Base-by-base conservation (phyloP, 2,888 invertebrate species). In the Drosophila hamatofila region DNA sequence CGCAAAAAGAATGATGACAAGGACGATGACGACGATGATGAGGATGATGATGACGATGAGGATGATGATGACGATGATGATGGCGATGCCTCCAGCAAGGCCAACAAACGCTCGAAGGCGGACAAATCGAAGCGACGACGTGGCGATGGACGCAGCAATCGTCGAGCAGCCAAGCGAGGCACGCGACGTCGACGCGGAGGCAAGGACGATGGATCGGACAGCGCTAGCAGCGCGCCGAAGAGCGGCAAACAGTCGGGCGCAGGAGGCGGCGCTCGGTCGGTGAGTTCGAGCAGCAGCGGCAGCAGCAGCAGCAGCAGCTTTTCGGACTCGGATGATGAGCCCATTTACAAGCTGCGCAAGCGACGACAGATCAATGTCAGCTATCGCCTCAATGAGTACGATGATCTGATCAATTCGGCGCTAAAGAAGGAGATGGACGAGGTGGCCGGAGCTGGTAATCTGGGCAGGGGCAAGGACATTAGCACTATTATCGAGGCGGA, bases 371-470 rank as follows among this genome's bases (percentile, higher is more conserved):
- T 97, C 49, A 96, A 96, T 78, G 96, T 97, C 63, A 97, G 96
- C 91, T 96, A 97, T 90, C 95, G 96, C 75, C 96, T 98, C 83
- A 97, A 97, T 91, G 98, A 99, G 92, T 99, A 97, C 93, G 99
- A 99, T 91, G 97, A 98, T 35, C 95, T 99, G 92, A 99, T 99
- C 83, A 97, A 97, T 91, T 97, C 97, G 44, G 99, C 99, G 12
- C 96, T 97, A 79, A 95, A 96, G 93, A 92, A 92, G 63, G 96
- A 97, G 89, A 95, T 96, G 90, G 96, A 96, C 33, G 95, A 96
- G 6, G 95, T 95, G 0, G 95, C 96, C 64, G 96, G 96, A 30
- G 96, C 96, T 0, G 97, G 97, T 1, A 96, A 96, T 92, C 95
- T 96, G 83, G 96, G 96, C 1, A 94, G 97, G 25, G 98, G 98